Conservation (phyloP, 1,140 invertebrate genomes). For the Calosoma granatense region DNA sequence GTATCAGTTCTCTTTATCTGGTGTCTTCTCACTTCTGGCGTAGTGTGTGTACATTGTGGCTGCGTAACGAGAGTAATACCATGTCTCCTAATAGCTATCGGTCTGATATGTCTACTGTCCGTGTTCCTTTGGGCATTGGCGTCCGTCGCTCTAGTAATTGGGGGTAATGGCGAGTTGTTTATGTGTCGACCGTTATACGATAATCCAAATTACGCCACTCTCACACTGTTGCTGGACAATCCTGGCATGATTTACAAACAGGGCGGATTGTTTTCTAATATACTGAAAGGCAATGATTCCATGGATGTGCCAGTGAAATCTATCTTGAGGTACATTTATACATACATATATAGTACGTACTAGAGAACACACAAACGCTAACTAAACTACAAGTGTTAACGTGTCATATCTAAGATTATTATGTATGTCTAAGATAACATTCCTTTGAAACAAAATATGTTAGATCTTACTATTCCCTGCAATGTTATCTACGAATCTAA, state of each 20-base stretch:
- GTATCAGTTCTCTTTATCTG: constrained; percentile 36
- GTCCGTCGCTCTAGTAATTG: constrained; percentile 37
- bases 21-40: constrained; percentile 37
- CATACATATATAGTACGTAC: too few species aligned
- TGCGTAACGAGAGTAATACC: constrained; percentile 41
- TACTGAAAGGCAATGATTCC: constrained; percentile 27
- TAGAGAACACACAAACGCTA: too few species aligned
- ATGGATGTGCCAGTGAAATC: constrained; percentile 24
- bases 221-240: constrained; percentile 47
- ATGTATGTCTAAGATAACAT: too few species aligned
- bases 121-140: constrained; percentile 38
- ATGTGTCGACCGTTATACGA: constrained; percentile 53
- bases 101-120: constrained; percentile 36
- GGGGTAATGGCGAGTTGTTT: constrained; percentile 45
- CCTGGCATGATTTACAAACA: constrained; percentile 44
- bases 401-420: too few species aligned
- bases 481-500: too few species aligned
- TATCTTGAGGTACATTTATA: constrained; percentile 32
- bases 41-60: constrained; percentile 43
- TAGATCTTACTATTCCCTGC: too few species aligned
- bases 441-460: too few species aligned
- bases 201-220: constrained; percentile 42
- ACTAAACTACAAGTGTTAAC: too few species aligned
- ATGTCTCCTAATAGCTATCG: constrained; percentile 39
- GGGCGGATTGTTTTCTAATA: constrained; percentile 46